These are phyloP conservation scores for Sminthurides aquaticus DNA, from an alignment of 2,888 invertebrate species.

Conservation along the genomic window DNA sequence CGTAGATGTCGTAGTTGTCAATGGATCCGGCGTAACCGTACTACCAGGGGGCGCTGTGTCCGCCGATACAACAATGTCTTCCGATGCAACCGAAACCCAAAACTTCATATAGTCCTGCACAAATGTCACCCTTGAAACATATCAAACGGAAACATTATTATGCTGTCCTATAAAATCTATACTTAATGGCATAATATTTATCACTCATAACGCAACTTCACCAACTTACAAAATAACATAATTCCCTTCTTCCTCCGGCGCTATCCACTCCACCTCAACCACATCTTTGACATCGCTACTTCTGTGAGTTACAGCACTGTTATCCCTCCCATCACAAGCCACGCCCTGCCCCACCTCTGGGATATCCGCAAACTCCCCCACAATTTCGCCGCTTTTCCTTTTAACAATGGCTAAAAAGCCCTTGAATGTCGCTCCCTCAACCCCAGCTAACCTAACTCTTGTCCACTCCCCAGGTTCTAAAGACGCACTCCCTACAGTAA, in stretches of 20 bases:
- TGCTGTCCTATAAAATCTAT: not conserved
- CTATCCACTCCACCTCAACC: constrained; percentile 9
- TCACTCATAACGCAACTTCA: no score
- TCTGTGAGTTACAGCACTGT: not conserved
- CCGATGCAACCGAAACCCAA: constrained; percentile 60
- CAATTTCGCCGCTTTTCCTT: not conserved
- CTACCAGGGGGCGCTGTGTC: not conserved
- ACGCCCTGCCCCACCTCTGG: not conserved
- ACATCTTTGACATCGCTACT: not conserved
- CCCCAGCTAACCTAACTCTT: constrained; percentile 54
- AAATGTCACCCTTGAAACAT: constrained; percentile 62
- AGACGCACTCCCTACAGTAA: constrained; percentile 19
- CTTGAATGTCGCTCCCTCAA: constrained; percentile 54
- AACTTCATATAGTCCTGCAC: constrained; percentile 68
- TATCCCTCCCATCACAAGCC: not conserved
- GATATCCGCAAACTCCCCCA: not conserved
- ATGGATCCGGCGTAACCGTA: not conserved
- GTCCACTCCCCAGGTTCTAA: constrained; percentile 49
- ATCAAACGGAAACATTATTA: not conserved
- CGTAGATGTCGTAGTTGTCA: not conserved
- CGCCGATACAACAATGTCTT: constrained; percentile 1
- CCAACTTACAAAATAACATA: constrained; percentile 18
- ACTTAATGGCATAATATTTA: not conserved
- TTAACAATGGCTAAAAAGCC: constrained; percentile 52
- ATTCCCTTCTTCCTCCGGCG: constrained; percentile 4